Evolutionary conservation across 2,888 invertebrate genomes (phyloP).

Genomic region (Matsumyia berberina): DNA sequence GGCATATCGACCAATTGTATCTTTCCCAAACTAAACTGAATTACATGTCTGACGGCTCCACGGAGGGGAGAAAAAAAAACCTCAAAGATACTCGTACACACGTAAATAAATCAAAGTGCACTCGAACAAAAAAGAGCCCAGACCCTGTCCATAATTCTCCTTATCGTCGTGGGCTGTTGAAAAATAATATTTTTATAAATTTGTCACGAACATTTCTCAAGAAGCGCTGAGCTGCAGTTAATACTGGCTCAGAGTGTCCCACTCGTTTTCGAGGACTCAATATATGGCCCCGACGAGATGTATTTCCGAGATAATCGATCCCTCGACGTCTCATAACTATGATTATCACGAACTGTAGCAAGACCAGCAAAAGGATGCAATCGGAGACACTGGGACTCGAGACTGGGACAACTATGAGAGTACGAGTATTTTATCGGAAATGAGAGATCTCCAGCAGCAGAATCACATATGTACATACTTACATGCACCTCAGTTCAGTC

Average conservation of each 20-base stretch:
- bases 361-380: constrained; percentile 56
- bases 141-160: constrained; percentile 64
- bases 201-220: constrained; percentile 73
- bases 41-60: constrained; percentile 47
- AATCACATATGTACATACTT: constrained; percentile 18
- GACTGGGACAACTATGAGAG: constrained; percentile 22
- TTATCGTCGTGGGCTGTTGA: constrained; percentile 70
- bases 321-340: constrained; percentile 50
- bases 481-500: constrained; percentile 8
- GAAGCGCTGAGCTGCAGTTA: constrained; percentile 50
- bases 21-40: constrained; percentile 59
- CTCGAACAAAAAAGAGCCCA: constrained; percentile 45
- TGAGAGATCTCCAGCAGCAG: constrained; percentile 41
- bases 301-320: constrained; percentile 69
- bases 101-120: constrained; percentile 70
- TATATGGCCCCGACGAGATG: constrained; percentile 29
- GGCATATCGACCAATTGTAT: constrained; percentile 65
- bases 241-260: constrained; percentile 26
- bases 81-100: constrained; percentile 36
- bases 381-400: constrained; percentile 52
- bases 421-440: constrained; percentile 35
- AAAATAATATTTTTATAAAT: constrained; percentile 70
- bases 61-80: constrained; percentile 9
- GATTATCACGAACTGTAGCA: constrained; percentile 47
- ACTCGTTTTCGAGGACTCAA: neutral